These are phyloP conservation scores for Argopecten irradians DNA, from an alignment of 1,140 invertebrate species.

Conservation along the genomic window DNA sequence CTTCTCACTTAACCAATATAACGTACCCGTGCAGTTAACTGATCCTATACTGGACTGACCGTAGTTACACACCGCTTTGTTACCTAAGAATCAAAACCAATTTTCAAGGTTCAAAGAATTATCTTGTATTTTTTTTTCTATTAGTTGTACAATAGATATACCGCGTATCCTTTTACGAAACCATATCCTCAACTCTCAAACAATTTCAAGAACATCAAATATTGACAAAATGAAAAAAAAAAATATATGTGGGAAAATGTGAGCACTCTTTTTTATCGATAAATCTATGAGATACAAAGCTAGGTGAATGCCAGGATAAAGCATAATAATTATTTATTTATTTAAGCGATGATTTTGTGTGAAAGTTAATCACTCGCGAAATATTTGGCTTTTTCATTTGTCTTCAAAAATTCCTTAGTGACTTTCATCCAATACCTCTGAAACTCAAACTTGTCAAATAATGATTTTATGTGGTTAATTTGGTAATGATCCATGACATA, in stretches of 20 bases:
- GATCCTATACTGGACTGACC: conserved; percentile 27
- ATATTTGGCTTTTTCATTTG: neutral
- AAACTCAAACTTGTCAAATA: conserved; percentile 5
- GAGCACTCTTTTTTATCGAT: neutral
- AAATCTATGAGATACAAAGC: neutral
- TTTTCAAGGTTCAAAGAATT: neutral
- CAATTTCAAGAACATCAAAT: neutral
- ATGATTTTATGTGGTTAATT: conserved; percentile 27
- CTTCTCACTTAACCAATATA: too few relatives aligned
- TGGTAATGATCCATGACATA: neutral
- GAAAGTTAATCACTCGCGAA: neutral
- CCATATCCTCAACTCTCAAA: neutral
- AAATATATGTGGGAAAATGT: neutral
- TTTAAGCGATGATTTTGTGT: neutral
- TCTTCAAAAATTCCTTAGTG: neutral
- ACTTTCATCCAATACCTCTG: neutral
- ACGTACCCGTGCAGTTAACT: neutral
- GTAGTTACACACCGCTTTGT: conserved; percentile 24
- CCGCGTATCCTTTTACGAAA: neutral
- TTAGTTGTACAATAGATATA: neutral
- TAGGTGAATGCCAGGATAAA: neutral
- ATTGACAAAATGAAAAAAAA: neutral
- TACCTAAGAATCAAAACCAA: conserved; percentile 21
- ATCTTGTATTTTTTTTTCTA: neutral
- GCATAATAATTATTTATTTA: neutral